These are phyloP conservation scores for Otolemur garnettii DNA, from an alignment of 2,113 vertebrate species.

Conservation along the genomic window DNA sequence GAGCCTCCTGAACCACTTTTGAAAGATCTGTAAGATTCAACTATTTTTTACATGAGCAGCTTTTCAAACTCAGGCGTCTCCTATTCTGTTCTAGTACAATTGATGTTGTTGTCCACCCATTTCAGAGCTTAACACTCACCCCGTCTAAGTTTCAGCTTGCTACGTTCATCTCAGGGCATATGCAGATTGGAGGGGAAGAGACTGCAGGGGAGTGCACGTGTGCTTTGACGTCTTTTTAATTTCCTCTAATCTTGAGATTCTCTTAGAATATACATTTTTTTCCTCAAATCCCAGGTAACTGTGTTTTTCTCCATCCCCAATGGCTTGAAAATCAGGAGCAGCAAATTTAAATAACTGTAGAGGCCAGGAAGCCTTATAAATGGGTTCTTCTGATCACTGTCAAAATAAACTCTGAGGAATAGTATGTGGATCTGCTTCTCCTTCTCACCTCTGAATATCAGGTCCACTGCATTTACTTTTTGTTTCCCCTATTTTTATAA, in stretches of 20 bases:
- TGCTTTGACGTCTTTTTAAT: not conserved
- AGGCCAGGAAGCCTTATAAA: not conserved
- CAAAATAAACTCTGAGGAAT: not conserved
- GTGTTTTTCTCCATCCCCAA: not conserved
- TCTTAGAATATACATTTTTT: not conserved
- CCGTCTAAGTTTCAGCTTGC: not conserved
- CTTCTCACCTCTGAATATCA: not conserved
- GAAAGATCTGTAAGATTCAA: not conserved
- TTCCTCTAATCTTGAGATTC: not conserved
- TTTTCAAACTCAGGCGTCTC: slow-evolving; percentile 22
- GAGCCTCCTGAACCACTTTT: not conserved
- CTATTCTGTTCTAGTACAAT: not conserved
- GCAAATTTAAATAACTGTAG: not conserved
- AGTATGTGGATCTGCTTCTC: not conserved
- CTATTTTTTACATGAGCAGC: not conserved
- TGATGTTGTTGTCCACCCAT: not conserved
- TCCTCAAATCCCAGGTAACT: not conserved
- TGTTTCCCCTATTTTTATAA: not conserved
- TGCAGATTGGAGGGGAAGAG: not conserved
- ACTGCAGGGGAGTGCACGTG: not conserved
- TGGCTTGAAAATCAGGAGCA: slow-evolving; percentile 34
- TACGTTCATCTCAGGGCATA: not conserved
- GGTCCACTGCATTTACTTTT: not conserved
- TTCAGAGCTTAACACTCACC: not conserved
- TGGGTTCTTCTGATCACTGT: not conserved